phyloP scores from a whole-genome alignment of 2,797 vertebrate genomes.

The Micromesistius poutassou region DNA sequence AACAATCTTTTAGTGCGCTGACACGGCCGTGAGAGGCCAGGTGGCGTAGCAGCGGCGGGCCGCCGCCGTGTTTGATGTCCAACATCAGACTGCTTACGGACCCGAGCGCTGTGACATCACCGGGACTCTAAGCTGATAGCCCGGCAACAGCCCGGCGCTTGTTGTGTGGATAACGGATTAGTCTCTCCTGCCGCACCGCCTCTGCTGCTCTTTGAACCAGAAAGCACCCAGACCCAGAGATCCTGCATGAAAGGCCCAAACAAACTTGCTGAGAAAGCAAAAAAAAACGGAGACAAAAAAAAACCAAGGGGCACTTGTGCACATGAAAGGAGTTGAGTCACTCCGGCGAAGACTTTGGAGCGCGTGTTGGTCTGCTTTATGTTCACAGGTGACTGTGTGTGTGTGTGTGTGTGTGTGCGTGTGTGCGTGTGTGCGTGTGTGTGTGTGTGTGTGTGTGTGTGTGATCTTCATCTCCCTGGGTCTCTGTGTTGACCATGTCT shows the following conservation, averaged over 20 bases:
- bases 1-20: background rate
- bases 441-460: slow-evolving; percentile 20
- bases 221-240: slow-evolving; percentile 52
- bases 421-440: slow-evolving; percentile 19
- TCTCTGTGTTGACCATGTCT: slow-evolving; percentile 55
- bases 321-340: slow-evolving; percentile 66
- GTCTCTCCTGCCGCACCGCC: slow-evolving; percentile 43
- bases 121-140: slow-evolving; percentile 65
- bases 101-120: slow-evolving; percentile 65
- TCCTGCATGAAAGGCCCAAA: slow-evolving; percentile 59
- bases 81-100: slow-evolving; percentile 58
- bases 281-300: slow-evolving; percentile 45
- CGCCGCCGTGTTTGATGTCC: slow-evolving; percentile 68
- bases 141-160: slow-evolving; percentile 53
- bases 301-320: slow-evolving; percentile 26
- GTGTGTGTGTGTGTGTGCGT: slow-evolving; percentile 15
- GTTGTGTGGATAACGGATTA: slow-evolving; percentile 68
- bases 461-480: slow-evolving; percentile 39
- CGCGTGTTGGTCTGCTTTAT: slow-evolving; percentile 30
- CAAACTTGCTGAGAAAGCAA: slow-evolving; percentile 59
- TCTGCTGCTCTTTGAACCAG: slow-evolving; percentile 68
- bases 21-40: slow-evolving; percentile 52
- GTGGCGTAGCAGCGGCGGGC: slow-evolving; percentile 37
- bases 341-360: slow-evolving; percentile 34
- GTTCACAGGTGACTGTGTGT: slow-evolving; percentile 36